Base-by-base conservation (phyloP, 1,140 invertebrate genomes). In the Neoseiulus cucumeris region DNA sequence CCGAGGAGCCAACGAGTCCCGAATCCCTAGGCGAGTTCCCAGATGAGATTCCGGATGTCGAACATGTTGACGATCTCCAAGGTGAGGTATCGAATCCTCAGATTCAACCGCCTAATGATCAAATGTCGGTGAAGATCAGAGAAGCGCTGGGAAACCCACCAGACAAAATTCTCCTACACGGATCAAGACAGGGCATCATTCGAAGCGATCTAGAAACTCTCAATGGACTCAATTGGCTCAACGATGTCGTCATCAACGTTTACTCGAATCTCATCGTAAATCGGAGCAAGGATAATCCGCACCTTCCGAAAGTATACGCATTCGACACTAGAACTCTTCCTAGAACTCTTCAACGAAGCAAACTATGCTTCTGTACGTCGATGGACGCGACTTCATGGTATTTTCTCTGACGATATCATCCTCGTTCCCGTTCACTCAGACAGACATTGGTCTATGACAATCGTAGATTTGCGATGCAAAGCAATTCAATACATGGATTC, bases 281-380 rank as follows among this genome's bases (percentile, higher is more conserved):
- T 66, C 73, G 90, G 69, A 81, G 83, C 29, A 81, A 81, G 68
- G 74, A 80, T 20, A 70, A 75, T 1, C 76, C 80, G 0, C 82
- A 82, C 47, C 81, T 80, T 70, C 84, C 86, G 0, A 82, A 80
- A 70, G 83, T 86, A 1, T 85, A 89, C 75, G 84, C 87, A 0
- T 93, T 93, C 76, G 95, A 91, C 71, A 97, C 94, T 1, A n/a
- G n/a, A n/a, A n/a, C 98, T 97, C 76, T 98, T 98, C 73, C 91
- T 91, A 74, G 83, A 87, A 0, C 92, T 90, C 73, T 76, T 96
- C 2, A 75, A 85, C 45, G 82, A 83, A 66, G 79, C 78, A 64
- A 88, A 88, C 0, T 83, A 89, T 69, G 70, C 80, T 1, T 83
- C 82, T 6, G 76, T 95, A 0, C 83, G 83, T 70, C 77, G 91